A percentile compares a stretch with the other conserved stretches of the same genome.
These are phyloP conservation scores for Chlorodrepanis virens DNA, from an alignment of 2,113 vertebrate species.

Conservation along the genomic window DNA sequence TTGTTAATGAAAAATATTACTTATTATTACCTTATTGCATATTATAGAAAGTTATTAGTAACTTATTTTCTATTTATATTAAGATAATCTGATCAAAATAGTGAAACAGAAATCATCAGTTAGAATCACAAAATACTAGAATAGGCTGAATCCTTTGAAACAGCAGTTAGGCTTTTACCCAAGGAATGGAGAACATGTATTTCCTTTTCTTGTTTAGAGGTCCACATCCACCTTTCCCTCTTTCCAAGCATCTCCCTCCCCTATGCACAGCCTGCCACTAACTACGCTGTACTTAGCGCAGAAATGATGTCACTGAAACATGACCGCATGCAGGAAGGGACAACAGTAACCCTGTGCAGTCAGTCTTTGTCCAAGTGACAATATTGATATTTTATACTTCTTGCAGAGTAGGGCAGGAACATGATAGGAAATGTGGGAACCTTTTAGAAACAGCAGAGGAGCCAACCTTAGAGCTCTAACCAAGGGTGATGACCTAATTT, in stretches of 20 bases:
- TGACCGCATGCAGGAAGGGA: fast-evolving
- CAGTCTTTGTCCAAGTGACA: neutral
- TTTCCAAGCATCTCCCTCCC: neutral
- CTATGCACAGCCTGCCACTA: neutral
- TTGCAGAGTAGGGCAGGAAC: neutral
- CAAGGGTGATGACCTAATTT: neutral
- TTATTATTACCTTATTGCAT: neutral
- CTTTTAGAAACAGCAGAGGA: neutral
- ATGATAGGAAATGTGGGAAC: neutral
- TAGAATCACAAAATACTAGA: neutral
- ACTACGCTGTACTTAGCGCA: neutral
- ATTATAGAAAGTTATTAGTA: neutral
- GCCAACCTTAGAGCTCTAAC: neutral
- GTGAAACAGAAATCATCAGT: neutral
- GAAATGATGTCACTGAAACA: neutral
- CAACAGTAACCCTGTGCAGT: neutral
- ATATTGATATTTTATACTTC: neutral
- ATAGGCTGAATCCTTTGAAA: neutral
- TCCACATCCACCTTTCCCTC: neutral
- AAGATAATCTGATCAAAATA: neutral
- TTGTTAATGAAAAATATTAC: neutral
- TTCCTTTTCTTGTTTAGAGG: neutral
- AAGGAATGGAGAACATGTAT: neutral
- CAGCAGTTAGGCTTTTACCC: neutral
- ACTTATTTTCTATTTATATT: neutral